Percentiles rank a stretch among this genome's conserved stretches.
These are phyloP conservation scores for Thalpophila matura DNA, from an alignment of 2,888 invertebrate genomes.

Conservation along the genomic window DNA sequence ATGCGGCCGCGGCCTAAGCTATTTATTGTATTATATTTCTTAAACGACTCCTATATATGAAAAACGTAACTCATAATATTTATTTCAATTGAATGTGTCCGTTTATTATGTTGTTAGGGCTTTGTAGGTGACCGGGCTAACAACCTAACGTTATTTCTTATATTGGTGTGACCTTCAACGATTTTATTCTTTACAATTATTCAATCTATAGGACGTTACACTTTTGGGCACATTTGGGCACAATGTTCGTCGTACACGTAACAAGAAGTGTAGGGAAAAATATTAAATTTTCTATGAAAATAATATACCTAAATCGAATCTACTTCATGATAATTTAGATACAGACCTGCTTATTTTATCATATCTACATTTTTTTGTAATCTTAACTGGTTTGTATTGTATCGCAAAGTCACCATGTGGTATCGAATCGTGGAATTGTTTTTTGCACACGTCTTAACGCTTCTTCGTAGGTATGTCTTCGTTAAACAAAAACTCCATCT, in stretches of 20 bases:
- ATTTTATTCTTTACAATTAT: neutral
- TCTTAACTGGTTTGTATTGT: neutral
- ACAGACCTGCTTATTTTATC: too few relatives aligned
- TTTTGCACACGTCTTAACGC: neutral
- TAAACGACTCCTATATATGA: neutral
- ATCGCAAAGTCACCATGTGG: neutral
- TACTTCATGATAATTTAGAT: too few relatives aligned
- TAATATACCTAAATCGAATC: too few relatives aligned
- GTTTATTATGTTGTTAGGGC: conserved; percentile 28
- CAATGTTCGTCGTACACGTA: too few relatives aligned
- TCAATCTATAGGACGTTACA: too few relatives aligned
- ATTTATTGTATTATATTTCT: too few relatives aligned
- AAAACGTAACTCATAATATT: conserved; percentile 3
- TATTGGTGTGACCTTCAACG: conserved; percentile 7
- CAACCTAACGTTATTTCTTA: conserved; percentile 14
- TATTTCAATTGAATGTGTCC: conserved; percentile 39
- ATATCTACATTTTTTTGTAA: neutral
- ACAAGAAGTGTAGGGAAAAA: too few relatives aligned
- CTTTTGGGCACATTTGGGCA: too few relatives aligned
- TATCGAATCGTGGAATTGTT: neutral
- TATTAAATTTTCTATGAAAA: too few relatives aligned
- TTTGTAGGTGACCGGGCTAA: neutral
- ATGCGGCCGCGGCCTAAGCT: too few relatives aligned
- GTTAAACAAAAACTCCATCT: too few relatives aligned
- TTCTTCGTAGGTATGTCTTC: too few relatives aligned